These are phyloP conservation scores for Brachylomia viminalis DNA, from an alignment of 2,888 invertebrate genomes.

Conservation along the genomic window DNA sequence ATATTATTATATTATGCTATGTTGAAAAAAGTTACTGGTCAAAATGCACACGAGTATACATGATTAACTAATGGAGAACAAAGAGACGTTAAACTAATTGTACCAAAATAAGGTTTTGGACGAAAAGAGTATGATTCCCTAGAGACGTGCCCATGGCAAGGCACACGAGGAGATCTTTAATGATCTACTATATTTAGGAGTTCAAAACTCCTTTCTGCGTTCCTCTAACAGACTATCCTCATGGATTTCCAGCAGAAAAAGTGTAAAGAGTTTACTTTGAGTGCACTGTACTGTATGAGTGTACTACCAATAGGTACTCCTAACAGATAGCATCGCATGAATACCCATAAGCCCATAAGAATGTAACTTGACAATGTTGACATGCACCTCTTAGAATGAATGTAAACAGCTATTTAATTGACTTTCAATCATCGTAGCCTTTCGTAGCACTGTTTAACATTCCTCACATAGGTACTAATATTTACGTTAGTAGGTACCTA, in stretches of 20 bases:
- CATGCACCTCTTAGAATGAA: slow-evolving; percentile 13
- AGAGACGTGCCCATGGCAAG: not conserved
- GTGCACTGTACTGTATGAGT: no score
- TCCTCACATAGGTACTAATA: slow-evolving; percentile 30
- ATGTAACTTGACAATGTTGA: slow-evolving; percentile 24
- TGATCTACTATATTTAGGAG: not conserved
- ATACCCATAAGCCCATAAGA: slow-evolving; percentile 13
- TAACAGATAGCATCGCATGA: not conserved
- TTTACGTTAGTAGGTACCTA: slow-evolving; percentile 16
- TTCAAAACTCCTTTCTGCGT: not conserved
- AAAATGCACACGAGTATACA: no score
- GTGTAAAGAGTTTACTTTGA: no score
- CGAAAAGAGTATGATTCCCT: no score
- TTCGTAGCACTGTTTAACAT: slow-evolving; percentile 46
- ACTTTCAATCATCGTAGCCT: slow-evolving; percentile 39
- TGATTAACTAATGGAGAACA: not conserved
- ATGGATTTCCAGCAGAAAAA: no score
- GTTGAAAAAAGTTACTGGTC: no score
- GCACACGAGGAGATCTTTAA: no score
- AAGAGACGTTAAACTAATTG: not conserved
- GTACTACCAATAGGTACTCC: not conserved
- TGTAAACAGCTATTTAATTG: slow-evolving; percentile 51
- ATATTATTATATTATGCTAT: no score
- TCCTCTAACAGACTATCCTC: not conserved
- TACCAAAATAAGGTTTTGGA: not conserved